These are phyloP conservation scores for Epizoanthus stellaris DNA, from an alignment of 92 coral and sea anemone genomes.

Conservation along the genomic window DNA sequence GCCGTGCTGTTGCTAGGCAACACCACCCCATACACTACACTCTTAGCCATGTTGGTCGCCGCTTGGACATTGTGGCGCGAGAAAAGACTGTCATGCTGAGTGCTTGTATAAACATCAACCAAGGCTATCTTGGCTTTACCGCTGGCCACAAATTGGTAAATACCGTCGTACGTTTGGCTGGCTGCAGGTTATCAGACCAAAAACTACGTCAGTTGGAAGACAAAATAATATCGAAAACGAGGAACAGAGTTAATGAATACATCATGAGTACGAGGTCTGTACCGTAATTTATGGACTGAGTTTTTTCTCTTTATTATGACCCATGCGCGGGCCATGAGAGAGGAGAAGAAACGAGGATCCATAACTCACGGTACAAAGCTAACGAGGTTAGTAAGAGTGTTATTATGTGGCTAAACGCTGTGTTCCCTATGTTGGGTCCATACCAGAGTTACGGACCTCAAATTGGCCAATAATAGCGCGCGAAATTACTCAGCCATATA, in stretches of 20 bases:
- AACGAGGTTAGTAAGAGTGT: too few species aligned
- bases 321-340: too few species aligned
- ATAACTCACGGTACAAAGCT: too few species aligned
- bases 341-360: too few species aligned
- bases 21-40: conserved; percentile 75
- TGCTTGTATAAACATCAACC: conserved; percentile 81
- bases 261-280: too few species aligned
- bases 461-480: too few species aligned
- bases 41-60: conserved; percentile 70
- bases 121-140: conserved; percentile 80
- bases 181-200: conserved; percentile 37
- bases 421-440: too few species aligned
- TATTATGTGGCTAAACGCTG: too few species aligned
- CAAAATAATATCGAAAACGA: not conserved
- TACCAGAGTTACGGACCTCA: too few species aligned
- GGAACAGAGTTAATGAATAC: not conserved
- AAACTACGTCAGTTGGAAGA: not conserved
- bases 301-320: too few species aligned
- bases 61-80: conserved; percentile 66
- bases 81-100: conserved; percentile 66
- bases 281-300: too few species aligned
- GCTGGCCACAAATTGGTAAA: conserved; percentile 63
- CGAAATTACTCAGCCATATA: too few species aligned
- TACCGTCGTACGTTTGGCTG: conserved; percentile 68
- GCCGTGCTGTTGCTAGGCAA: conserved; percentile 68